Base-by-base conservation (phyloP, 2,888 invertebrate species). In the Hyposoter didymator region DNA sequence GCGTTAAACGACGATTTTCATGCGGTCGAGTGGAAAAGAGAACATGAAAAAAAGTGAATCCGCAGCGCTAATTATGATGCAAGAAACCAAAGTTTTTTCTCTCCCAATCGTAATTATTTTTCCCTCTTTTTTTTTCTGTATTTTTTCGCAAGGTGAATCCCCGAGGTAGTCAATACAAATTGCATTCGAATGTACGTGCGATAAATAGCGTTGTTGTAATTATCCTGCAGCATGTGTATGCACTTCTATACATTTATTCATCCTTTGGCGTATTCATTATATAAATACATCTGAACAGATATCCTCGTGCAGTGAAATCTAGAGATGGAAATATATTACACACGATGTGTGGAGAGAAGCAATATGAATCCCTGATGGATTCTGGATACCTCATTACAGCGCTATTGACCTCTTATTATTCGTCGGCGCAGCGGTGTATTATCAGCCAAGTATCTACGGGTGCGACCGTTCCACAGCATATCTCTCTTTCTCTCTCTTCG, bases 341-440 rank as follows among this genome's bases (percentile, higher is more conserved):
- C 52, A 70, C 59, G 32, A 19, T 47, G 49, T 28, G 73, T 52
- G 19, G 35, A 49, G 70, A 14, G 49, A 35, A 32, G 62, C 64
- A 79, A 76, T 84, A 86, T 84, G 85, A 87, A 88, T 90, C 88
- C 86, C 89, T 88, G 88, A 90, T 89, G 89, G 87, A 88, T 89
- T 89, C 86, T 87, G 87, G 90, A 90, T 90, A 88, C 87, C 90
- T 92, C 91, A 90, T 92, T 92, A 91, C 89, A 88, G 84, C 88
- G 89, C 91, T 89, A 91, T 91, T 92, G 92, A 92, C 91, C 91
- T 90, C 91, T 92, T 90, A 92, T 92, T 91, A 91, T 90, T 89
- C 89, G 89, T 89, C 84, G 87, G 84, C 84, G 82, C 76, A 78
- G 70, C 80, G 84, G 43, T 64, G 78, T 79, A 85, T 87, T 87